phyloP scores from a whole-genome alignment of 2,888 invertebrate genomes.

The Phaedon cochleariae region DNA sequence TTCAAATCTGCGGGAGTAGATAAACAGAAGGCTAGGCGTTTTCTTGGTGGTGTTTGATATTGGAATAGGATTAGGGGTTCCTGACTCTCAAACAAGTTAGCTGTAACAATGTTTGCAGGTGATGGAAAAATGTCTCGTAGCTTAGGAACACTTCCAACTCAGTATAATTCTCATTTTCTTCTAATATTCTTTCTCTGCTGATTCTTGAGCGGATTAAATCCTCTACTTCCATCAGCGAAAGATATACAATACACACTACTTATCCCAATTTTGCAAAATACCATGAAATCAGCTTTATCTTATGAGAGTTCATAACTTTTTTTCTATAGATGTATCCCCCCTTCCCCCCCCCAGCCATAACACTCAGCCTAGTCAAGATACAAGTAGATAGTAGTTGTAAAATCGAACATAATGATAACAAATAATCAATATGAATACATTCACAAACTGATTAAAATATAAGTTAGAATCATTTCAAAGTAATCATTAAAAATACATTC shows the following conservation, averaged over 20 bases:
- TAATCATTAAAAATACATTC: too few relatives aligned
- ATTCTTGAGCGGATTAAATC: not conserved
- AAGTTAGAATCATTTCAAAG: too few relatives aligned
- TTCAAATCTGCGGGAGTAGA: conserved; percentile 1
- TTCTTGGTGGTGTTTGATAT: not conserved
- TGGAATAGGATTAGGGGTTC: not conserved
- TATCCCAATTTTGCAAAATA: not conserved
- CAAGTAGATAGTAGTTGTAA: too few relatives aligned
- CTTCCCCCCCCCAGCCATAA: too few relatives aligned
- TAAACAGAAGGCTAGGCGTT: not conserved
- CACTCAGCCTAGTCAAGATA: too few relatives aligned
- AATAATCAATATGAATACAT: too few relatives aligned
- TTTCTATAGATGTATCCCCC: too few relatives aligned
- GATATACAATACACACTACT: not conserved
- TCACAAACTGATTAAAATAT: too few relatives aligned
- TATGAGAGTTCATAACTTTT: too few relatives aligned
- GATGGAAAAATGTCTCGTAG: not conserved
- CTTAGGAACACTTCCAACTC: not conserved
- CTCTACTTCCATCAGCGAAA: not conserved
- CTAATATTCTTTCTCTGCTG: not conserved
- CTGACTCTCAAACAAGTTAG: not conserved
- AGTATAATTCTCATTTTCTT: not conserved
- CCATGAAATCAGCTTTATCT: too few relatives aligned
- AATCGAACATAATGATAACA: too few relatives aligned
- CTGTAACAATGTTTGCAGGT: not conserved